Conservation (phyloP, 2,113 vertebrate species). For the Poicephalus meyeri region DNA sequence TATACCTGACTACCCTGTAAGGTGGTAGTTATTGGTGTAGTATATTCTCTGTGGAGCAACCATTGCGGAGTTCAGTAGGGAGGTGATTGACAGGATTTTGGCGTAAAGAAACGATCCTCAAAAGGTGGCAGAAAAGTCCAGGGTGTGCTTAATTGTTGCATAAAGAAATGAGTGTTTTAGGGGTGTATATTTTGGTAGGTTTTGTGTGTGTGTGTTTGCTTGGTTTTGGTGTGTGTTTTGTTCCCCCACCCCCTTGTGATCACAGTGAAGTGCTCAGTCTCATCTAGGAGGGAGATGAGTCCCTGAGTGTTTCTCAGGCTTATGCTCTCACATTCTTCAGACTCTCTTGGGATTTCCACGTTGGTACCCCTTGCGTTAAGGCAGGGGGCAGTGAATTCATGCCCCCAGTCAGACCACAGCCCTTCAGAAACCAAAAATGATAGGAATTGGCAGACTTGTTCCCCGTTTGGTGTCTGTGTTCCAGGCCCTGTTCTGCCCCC, state of each 20-base stretch:
- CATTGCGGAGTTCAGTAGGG: not conserved
- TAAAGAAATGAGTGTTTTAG: accelerated
- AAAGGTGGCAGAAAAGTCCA: not conserved
- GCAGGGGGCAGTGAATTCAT: not conserved
- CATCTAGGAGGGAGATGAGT: not conserved
- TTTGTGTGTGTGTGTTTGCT: not conserved
- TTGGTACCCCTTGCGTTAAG: not conserved
- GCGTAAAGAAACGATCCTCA: accelerated
- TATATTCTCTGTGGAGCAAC: accelerated
- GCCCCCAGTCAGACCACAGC: not conserved
- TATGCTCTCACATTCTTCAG: not conserved
- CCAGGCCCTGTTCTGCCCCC: not conserved
- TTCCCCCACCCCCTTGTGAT: accelerated
- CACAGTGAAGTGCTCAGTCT: not conserved
- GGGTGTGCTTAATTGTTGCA: accelerated
- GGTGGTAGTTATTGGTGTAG: accelerated
- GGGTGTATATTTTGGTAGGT: not conserved
- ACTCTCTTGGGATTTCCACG: accelerated
- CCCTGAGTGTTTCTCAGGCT: not conserved
- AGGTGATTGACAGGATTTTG: not conserved
- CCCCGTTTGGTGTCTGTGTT: not conserved
- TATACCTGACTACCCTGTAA: accelerated
- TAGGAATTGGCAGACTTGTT: not conserved
- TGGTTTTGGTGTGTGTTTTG: accelerated
- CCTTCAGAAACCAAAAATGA: not conserved